Conservation (phyloP, 2,797 vertebrate species). For the Neostethus bicornis region DNA sequence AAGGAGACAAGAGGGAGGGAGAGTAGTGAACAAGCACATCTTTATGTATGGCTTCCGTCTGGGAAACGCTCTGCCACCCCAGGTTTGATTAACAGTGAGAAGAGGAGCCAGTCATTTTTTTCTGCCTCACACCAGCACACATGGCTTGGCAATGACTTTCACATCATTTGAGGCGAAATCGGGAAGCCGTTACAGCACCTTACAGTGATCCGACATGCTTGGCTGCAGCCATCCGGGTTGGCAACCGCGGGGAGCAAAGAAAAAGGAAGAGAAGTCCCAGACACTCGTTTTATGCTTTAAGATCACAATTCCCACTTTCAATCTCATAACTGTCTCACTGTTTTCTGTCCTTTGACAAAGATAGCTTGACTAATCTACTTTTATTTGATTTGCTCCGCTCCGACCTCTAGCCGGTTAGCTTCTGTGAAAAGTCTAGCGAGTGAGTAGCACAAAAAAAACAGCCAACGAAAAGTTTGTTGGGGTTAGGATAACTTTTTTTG, state of each 20-base stretch:
- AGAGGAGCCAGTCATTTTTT: slow-evolving; percentile 68
- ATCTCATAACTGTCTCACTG: slow-evolving; percentile 28
- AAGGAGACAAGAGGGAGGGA: slow-evolving; percentile 2
- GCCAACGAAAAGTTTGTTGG: too few relatives aligned
- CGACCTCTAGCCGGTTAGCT: slow-evolving; percentile 34
- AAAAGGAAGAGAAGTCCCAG: slow-evolving; percentile 48
- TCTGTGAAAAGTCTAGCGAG: slow-evolving; percentile 33
- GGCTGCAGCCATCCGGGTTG: slow-evolving; percentile 67
- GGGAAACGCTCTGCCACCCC: slow-evolving; percentile 64
- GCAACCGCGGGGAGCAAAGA: slow-evolving; percentile 48
- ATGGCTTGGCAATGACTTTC: slow-evolving; percentile 73
- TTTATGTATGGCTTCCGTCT: slow-evolving; percentile 78
- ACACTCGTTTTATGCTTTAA: slow-evolving; percentile 48
- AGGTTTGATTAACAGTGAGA: slow-evolving; percentile 72
- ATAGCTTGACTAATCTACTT: slow-evolving; percentile 42
- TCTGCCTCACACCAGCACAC: slow-evolving; percentile 63
- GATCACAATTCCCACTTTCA: slow-evolving; percentile 36
- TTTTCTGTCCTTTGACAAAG: slow-evolving; percentile 33
- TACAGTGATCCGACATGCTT: slow-evolving; percentile 74
- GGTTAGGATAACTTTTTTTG: too few relatives aligned
- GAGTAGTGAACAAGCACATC: slow-evolving; percentile 72
- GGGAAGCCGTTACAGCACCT: slow-evolving; percentile 72
- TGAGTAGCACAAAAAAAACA: slow-evolving; percentile 39
- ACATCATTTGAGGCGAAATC: slow-evolving; percentile 77
- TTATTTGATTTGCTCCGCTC: slow-evolving; percentile 43